phyloP scores from a whole-genome alignment of 53 echinoderm and acorn worm genomes.

The Holothuria leucospilota region DNA sequence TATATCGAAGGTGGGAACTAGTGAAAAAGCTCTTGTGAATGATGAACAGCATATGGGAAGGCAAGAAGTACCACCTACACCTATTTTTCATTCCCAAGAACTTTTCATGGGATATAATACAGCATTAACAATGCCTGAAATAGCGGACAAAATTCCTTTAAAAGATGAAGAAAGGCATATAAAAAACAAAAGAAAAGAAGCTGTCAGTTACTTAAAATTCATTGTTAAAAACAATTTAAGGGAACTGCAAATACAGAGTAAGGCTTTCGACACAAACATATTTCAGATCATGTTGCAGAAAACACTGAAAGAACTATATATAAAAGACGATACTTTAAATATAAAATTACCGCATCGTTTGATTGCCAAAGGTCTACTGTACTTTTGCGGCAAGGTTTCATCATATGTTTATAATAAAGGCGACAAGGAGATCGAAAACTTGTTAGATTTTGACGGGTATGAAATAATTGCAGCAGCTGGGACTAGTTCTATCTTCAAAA shows the following conservation, averaged over 20 bases:
- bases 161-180: background rate
- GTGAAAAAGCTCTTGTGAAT: background rate
- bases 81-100: no score
- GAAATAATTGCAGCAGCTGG: no score
- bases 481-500: no score
- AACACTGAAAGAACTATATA: constrained; percentile 8
- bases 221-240: background rate
- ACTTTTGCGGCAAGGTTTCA: background rate
- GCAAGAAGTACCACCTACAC: no score
- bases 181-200: background rate
- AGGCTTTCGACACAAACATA: background rate
- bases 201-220: background rate
- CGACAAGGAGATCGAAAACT: no score
- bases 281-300: constrained; percentile 8
- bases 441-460: no score
- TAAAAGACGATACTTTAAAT: background rate
- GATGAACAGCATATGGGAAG: background rate
- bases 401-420: no score
- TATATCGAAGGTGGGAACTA: no score
- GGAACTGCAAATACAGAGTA: background rate
- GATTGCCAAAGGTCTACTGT: constrained; percentile 8
- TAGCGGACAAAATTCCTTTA: no score
- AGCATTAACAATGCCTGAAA: no score
- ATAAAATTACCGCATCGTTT: background rate
- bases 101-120: no score